Evolutionary conservation across 2,113 vertebrate species (phyloP).

Genomic region (Microtus montanus): DNA sequence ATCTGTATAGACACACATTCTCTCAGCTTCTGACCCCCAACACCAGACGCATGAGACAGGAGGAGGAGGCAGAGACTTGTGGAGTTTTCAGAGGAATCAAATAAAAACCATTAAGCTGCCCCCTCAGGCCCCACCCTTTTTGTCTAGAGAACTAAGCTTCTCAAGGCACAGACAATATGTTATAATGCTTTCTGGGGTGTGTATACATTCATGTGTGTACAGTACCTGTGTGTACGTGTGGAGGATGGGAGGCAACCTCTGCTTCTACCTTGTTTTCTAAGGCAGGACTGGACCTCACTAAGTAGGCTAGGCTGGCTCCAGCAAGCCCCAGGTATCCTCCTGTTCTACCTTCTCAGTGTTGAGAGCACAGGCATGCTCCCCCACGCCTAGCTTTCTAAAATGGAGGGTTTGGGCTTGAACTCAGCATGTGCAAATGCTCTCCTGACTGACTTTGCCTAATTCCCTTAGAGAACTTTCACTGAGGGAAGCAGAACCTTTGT

Average conservation of each 20-base stretch:
- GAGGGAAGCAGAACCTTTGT: background rate
- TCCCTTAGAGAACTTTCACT: background rate
- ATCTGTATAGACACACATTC: accelerated
- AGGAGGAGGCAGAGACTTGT: background rate
- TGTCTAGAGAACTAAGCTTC: background rate
- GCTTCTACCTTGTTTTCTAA: background rate
- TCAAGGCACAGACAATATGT: background rate
- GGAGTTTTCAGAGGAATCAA: background rate
- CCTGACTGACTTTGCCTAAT: no score
- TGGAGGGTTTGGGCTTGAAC: background rate
- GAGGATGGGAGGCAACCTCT: background rate
- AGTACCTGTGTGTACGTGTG: background rate
- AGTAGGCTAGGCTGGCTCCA: background rate
- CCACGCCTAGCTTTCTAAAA: background rate
- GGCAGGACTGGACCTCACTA: background rate
- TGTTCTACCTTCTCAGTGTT: background rate
- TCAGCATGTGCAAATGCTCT: background rate
- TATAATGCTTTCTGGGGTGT: background rate
- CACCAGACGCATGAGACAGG: background rate
- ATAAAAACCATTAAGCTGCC: background rate
- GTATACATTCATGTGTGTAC: background rate
- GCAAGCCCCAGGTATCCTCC: background rate
- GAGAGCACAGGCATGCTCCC: no score
- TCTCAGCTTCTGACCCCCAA: background rate
- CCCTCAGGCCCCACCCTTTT: background rate